These are phyloP conservation scores for Apotomis betuletana DNA, from an alignment of 2,888 invertebrate species.

Conservation along the genomic window DNA sequence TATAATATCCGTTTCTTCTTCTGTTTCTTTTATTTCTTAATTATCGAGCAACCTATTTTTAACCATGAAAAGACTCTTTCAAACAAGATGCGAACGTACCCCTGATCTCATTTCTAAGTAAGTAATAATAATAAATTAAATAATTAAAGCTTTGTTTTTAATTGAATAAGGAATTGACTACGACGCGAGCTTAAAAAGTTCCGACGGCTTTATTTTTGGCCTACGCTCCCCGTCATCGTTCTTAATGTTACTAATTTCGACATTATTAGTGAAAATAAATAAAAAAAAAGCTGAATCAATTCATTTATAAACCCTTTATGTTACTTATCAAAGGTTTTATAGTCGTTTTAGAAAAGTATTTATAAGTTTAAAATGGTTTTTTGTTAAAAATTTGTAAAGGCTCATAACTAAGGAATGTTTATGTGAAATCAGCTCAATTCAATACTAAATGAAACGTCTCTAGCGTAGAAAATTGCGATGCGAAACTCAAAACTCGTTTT, in stretches of 20 bases:
- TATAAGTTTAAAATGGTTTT: background rate
- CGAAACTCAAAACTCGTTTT: conserved; percentile 50
- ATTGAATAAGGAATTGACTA: background rate
- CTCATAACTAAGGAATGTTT: background rate
- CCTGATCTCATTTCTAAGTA: no score
- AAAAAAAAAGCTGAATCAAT: conserved; percentile 4
- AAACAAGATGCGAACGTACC: no score
- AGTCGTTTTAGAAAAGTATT: background rate
- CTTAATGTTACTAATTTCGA: conserved; percentile 28
- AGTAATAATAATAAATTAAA: no score
- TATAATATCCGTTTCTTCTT: no score
- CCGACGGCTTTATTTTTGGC: conserved; percentile 80
- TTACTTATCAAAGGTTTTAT: background rate
- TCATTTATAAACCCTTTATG: background rate
- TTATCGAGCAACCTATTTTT: no score
- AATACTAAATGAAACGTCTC: conserved; percentile 14
- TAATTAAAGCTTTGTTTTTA: background rate
- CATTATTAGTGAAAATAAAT: conserved; percentile 41
- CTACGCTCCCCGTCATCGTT: conserved; percentile 65
- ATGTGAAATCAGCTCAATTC: conserved; percentile 16
- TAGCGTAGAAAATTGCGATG: conserved; percentile 34
- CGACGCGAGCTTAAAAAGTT: conserved; percentile 52
- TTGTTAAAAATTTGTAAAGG: background rate
- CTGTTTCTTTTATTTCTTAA: no score
- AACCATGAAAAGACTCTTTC: no score